Base-by-base conservation (phyloP, 64 coral and sea anemone species). In the Astreopora myriophthalma region DNA sequence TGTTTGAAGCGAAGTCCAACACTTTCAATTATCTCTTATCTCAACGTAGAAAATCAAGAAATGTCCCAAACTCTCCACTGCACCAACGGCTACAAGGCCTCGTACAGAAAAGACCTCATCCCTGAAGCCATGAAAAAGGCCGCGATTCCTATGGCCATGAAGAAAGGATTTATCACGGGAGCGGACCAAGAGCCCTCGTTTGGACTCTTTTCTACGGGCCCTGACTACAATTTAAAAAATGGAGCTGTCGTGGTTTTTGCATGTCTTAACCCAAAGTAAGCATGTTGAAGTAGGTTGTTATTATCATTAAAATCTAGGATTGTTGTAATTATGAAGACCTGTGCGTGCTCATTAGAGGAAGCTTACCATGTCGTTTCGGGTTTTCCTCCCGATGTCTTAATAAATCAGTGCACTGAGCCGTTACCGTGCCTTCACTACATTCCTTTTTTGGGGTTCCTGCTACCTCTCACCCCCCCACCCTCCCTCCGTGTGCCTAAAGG, bases 1-100 rank as follows among this genome's bases (percentile, higher is more conserved):
- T n/a, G n/a, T n/a, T n/a, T n/a, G n/a, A n/a, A n/a, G n/a, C n/a
- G n/a, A n/a, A n/a, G n/a, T n/a, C n/a, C n/a, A n/a, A n/a, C n/a
- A n/a, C n/a, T 34, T 22, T 60, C 16, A 2, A 9, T 75, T 84
- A 8, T 57, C n/a, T 16, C 46, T 1, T 28, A 55, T 55, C 24
- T 33, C 13, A 64, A 36, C 25, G 26, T 19, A 33, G 27, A 17
- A 67, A 79, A 26, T 66, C 68, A 69, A 72, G 80, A 93, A 87
- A 86, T 94, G 92, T 96, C 95, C 8, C 95, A 96, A 69, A 90
- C 91, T 29, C 31, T 93, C 1, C 95, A 96, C 67, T 96, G 95
- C 64, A 94, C 91, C 23, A 96, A 96, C 65, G 85, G 85, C 33
- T 84, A 76, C 34, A 96, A 96, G 48, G 95, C 95, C 32, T 85